Evolutionary conservation across 2,797 vertebrate species (phyloP).

Genomic region (Podargus strigoides): DNA sequence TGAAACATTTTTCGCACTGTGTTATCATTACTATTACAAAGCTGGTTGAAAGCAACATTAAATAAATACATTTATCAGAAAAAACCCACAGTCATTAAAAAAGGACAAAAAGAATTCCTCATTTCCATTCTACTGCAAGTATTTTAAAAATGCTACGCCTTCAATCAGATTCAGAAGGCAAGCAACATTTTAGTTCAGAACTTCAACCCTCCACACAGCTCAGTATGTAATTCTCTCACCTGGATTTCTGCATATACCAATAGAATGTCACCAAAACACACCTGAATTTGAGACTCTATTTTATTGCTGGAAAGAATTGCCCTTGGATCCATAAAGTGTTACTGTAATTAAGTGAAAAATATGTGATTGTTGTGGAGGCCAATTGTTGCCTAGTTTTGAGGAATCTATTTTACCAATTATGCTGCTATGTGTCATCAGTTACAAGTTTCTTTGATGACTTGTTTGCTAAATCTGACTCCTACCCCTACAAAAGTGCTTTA

Average conservation of each 20-base stretch:
- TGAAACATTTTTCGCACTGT: not conserved
- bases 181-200: not conserved
- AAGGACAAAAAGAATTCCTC: not conserved
- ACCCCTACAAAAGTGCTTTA: conserved; percentile 57
- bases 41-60: not conserved
- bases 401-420: conserved; percentile 32
- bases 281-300: not conserved
- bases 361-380: conserved; percentile 19
- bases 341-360: conserved; percentile 26
- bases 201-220: not conserved
- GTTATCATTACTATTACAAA: not conserved
- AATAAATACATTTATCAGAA: not conserved
- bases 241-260: not conserved
- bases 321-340: not conserved
- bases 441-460: conserved; percentile 65
- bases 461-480: conserved; percentile 60
- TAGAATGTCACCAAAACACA: not conserved
- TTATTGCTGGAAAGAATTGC: not conserved
- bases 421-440: conserved; percentile 49
- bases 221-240: not conserved
- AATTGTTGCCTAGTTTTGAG: conserved; percentile 3
- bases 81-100: not conserved
- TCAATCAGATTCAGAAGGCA: not conserved
- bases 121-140: not conserved
- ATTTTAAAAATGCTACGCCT: not conserved